Base-by-base conservation (phyloP, 2,797 vertebrate species). In the Phalanger gymnotis region DNA sequence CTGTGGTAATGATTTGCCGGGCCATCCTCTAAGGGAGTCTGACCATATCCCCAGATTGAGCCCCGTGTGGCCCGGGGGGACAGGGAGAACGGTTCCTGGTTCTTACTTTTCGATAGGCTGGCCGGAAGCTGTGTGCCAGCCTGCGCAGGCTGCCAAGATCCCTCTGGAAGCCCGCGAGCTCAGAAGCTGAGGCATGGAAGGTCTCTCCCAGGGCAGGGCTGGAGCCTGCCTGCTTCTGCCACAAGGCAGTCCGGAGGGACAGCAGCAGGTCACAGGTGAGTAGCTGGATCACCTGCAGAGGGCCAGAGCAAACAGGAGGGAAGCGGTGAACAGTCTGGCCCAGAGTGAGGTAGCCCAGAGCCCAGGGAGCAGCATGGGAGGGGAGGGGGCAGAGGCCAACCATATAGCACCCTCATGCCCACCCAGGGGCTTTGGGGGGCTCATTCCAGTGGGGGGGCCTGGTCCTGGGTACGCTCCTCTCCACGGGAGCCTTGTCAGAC, bases 111-210 rank as follows among this genome's bases (percentile, higher is more conserved):
- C 99, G 99, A 90, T 99, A 99, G 0, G 99, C 99, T 0, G 99
- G 99, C 96, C 99, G 99, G 99, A 99, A 99, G 97, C 99, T 98
- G 91, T 99, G 99, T 5, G 99, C 99, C 95, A 99, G 99, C 95
- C 99, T 99, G 96, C 99, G 98, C 94, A 99, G 98, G 11, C 99
- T 99, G 96, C 99, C 99, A 9, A 99, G 99, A 98, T 99, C 99
- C 0, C 99, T 99, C 98, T 99, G 99, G 98, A 99, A 99, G 95
- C 99, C 99, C 0, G 99, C 99, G 98, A 99, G 97, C 97, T 99
- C 99, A 0, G 99, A 98, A 10, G 99, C 99, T 0, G 99, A 99
- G 0, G 99, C 99, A 0, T 99, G 99, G 97, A 99, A 99, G 0
- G 99, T 99, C 96, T 99, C 99, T 10, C 99, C 99, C 54, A 99